A percentile compares a stretch with the other conserved stretches of the same genome.
Evolutionary conservation across 2,797 vertebrate species (phyloP).

Genomic region (Tinamus major): DNA sequence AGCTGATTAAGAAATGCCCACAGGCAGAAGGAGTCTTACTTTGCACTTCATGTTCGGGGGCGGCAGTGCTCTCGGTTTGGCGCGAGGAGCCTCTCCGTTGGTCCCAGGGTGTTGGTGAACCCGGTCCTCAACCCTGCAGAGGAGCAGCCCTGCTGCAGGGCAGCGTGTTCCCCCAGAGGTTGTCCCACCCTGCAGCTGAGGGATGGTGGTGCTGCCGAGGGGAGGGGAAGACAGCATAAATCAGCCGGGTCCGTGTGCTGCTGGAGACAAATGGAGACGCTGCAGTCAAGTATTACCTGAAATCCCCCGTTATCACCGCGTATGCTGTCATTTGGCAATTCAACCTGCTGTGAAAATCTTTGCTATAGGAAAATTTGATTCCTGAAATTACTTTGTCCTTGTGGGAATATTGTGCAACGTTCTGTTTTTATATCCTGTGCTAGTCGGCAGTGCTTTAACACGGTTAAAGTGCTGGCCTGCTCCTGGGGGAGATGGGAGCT

Average conservation of each 20-base stretch:
- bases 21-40: neutral
- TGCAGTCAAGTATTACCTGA: conserved; percentile 53
- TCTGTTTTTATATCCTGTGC: conserved; percentile 66
- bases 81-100: neutral
- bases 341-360: conserved; percentile 60
- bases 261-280: conserved; percentile 60
- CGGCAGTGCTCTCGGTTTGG: neutral
- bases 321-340: conserved; percentile 63
- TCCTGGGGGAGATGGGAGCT: conserved; percentile 63
- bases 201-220: neutral
- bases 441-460: conserved; percentile 52
- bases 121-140: neutral
- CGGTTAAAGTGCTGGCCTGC: conserved; percentile 57
- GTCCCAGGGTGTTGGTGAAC: neutral
- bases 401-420: conserved; percentile 54
- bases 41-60: neutral
- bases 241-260: conserved; percentile 49
- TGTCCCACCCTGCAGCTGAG: neutral
- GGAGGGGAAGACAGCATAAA: conserved; percentile 40
- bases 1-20: neutral
- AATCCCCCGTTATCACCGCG: conserved; percentile 47
- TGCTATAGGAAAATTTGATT: conserved; percentile 68
- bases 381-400: conserved; percentile 61
- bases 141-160: neutral
- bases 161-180: neutral